Conservation (phyloP, 2,797 vertebrate species). For the Pipistrellus kuhlii region DNA sequence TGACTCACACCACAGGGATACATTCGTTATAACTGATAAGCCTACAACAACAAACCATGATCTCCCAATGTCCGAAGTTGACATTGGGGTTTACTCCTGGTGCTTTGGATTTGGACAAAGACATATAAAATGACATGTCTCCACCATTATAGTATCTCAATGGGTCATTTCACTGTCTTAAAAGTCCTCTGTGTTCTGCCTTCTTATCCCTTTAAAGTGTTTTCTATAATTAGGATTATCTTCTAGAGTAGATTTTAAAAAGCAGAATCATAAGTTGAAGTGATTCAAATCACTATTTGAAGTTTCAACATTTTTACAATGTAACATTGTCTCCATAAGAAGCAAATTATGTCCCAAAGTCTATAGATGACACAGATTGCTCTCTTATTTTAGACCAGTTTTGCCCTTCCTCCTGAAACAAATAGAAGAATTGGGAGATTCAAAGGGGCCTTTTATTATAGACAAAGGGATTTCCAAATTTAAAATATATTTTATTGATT, state of each 20-base stretch:
- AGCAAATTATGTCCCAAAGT: not conserved
- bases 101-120: not conserved
- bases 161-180: not conserved
- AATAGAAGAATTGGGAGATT: not conserved
- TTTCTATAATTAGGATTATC: not conserved
- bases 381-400: not conserved
- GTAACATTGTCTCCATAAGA: not conserved
- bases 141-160: not conserved
- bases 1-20: not conserved
- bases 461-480: not conserved
- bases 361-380: not conserved
- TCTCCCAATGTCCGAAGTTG: not conserved
- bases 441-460: conserved; percentile 17
- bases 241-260: conserved; percentile 17
- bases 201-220: not conserved
- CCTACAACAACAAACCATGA: not conserved
- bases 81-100: not conserved
- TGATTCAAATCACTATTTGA: not conserved
- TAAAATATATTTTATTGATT: too few relatives aligned
- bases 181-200: not conserved
- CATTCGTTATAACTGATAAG: not conserved
- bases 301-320: too few relatives aligned
- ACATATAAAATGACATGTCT: not conserved
- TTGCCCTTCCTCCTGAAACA: not conserved
- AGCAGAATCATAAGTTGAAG: conserved; percentile 2